These are phyloP conservation scores for Diorhabda sublineata DNA, from an alignment of 1,140 invertebrate species.

Conservation along the genomic window DNA sequence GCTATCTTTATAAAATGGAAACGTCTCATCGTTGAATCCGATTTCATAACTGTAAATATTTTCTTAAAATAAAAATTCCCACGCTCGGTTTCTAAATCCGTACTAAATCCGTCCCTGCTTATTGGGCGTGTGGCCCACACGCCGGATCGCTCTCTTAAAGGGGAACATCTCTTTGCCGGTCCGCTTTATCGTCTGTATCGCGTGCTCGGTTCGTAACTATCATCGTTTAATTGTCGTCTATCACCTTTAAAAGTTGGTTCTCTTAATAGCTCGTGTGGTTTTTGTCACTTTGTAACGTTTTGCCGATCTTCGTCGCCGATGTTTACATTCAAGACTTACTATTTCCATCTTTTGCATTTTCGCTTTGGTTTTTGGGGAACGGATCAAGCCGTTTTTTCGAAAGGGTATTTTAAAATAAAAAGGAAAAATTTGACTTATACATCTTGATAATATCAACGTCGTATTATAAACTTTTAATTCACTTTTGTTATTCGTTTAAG, in stretches of 20 bases:
- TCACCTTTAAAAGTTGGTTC: conserved; percentile 30
- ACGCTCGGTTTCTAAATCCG: background rate
- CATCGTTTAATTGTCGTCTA: conserved; percentile 33
- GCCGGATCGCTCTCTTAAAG: conserved; percentile 29
- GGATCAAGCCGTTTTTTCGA: background rate
- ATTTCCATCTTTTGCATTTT: conserved; percentile 1
- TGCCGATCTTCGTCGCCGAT: conserved; percentile 11
- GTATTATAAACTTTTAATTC: no score
- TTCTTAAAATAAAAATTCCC: background rate
- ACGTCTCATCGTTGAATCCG: no score
- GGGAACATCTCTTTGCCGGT: conserved; percentile 21
- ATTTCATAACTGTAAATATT: no score
- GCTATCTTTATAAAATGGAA: no score
- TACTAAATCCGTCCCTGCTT: conserved; percentile 24
- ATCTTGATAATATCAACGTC: no score
- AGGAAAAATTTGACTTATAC: no score
- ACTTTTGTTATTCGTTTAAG: no score
- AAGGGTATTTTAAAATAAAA: no score
- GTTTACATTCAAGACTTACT: conserved; percentile 2
- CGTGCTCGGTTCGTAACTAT: conserved; percentile 22
- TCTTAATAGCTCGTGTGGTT: conserved; percentile 37
- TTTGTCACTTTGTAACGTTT: conserved; percentile 36
- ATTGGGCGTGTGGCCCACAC: conserved; percentile 28
- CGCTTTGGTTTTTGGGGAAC: background rate
- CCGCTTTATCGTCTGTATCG: conserved; percentile 24